Evolutionary conservation across 2,888 invertebrate species (phyloP).

Genomic region (Helicoverpa assulta): DNA sequence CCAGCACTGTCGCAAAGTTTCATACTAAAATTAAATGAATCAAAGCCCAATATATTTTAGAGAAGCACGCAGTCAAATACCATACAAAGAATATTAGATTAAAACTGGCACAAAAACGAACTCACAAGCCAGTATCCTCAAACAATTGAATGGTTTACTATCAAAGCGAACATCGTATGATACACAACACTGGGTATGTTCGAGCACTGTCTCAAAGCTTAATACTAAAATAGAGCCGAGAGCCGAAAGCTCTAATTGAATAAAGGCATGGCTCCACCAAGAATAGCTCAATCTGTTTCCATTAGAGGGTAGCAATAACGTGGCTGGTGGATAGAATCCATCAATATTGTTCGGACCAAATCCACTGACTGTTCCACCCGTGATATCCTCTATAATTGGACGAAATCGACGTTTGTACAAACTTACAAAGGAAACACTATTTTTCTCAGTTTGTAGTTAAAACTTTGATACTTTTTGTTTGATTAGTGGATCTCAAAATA

Average conservation of each 20-base stretch:
- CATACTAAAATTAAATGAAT: slow-evolving; percentile 26
- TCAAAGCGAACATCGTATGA: slow-evolving; percentile 32
- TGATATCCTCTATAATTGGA: slow-evolving; percentile 51
- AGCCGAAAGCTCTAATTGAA: slow-evolving; percentile 58
- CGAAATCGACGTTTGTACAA: slow-evolving; percentile 28
- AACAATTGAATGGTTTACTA: slow-evolving; percentile 23
- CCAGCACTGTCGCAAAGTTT: slow-evolving; percentile 41
- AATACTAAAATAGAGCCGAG: slow-evolving; percentile 58
- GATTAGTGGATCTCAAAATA: slow-evolving; percentile 37
- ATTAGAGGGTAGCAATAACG: slow-evolving; percentile 65
- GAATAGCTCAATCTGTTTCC: slow-evolving; percentile 69
- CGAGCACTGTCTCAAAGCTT: slow-evolving; percentile 43
- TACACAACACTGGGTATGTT: slow-evolving; percentile 20
- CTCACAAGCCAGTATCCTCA: background rate
- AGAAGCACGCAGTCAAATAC: background rate
- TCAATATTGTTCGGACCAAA: slow-evolving; percentile 64
- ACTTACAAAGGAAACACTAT: slow-evolving; percentile 32
- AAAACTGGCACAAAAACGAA: background rate
- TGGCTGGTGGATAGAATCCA: slow-evolving; percentile 57
- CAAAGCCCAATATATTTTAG: background rate
- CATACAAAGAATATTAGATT: background rate
- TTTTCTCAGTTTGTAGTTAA: slow-evolving; percentile 46
- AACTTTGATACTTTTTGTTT: slow-evolving; percentile 44
- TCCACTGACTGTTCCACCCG: slow-evolving; percentile 51
- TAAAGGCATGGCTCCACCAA: slow-evolving; percentile 56